Evolutionary conservation across 2,888 invertebrate genomes (phyloP).

Genomic region (Eledone cirrhosa): DNA sequence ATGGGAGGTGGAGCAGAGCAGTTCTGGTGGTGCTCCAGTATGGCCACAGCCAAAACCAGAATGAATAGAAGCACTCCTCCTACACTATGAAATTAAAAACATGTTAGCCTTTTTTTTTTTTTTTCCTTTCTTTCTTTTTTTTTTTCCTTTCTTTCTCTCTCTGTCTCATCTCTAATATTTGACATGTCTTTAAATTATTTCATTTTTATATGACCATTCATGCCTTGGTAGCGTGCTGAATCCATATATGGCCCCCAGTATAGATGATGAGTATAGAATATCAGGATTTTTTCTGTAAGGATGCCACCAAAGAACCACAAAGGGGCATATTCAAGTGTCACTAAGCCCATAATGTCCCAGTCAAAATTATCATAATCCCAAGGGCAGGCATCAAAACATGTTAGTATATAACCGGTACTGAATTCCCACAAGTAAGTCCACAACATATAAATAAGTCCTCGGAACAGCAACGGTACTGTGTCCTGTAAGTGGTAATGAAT

Average conservation of each 20-base stretch:
- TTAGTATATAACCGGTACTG: conserved; percentile 67
- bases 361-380: conserved; percentile 70
- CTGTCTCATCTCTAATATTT: neutral
- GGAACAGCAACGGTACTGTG: conserved; percentile 60
- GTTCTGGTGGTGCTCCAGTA: too few relatives aligned
- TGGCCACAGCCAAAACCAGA: too few relatives aligned
- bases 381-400: conserved; percentile 69
- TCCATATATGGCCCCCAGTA: conserved; percentile 50
- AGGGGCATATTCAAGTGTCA: conserved; percentile 70
- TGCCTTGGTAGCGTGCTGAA: neutral
- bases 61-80: too few relatives aligned
- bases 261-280: conserved; percentile 50
- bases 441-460: conserved; percentile 66
- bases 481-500: conserved; percentile 57
- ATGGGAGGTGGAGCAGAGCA: too few relatives aligned
- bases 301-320: conserved; percentile 67
- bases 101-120: too few relatives aligned
- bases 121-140: neutral
- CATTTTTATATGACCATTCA: conserved; percentile 23
- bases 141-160: neutral
- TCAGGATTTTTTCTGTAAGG: conserved; percentile 52
- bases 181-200: neutral
- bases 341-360: conserved; percentile 69
- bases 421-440: conserved; percentile 70
- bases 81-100: too few relatives aligned